Percentiles rank a stretch among this genome's conserved stretches.
Evolutionary conservation across 2,797 vertebrate species (phyloP).

Genomic region (Gadopsis bispinosus): DNA sequence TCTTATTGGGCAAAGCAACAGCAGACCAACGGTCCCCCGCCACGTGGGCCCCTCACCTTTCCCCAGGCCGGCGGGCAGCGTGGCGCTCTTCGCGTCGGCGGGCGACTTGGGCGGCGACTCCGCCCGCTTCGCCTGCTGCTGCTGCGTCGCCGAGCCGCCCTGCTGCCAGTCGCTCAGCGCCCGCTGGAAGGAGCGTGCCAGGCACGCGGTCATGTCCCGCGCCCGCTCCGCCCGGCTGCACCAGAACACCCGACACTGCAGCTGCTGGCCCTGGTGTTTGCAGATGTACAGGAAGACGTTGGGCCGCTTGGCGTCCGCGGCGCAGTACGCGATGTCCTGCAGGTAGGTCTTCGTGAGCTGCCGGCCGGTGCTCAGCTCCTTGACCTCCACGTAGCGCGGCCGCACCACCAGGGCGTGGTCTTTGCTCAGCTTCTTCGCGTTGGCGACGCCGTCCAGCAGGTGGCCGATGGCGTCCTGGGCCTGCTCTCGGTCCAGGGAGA

Average conservation of each 20-base stretch:
- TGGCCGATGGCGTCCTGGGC: slow-evolving; percentile 84
- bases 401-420: slow-evolving; percentile 88
- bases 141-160: slow-evolving; percentile 72
- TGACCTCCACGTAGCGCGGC: slow-evolving; percentile 87
- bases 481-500: slow-evolving; percentile 86
- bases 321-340: slow-evolving; percentile 88
- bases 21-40: too few relatives aligned
- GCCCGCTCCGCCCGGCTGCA: slow-evolving; percentile 86
- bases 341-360: slow-evolving; percentile 90
- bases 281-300: slow-evolving; percentile 90
- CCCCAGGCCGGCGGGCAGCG: slow-evolving; percentile 82
- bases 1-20: too few relatives aligned
- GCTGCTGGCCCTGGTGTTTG: slow-evolving; percentile 86
- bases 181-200: slow-evolving; percentile 85
- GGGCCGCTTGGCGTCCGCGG: slow-evolving; percentile 80
- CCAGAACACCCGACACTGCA: slow-evolving; percentile 89
- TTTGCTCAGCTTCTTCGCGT: slow-evolving; percentile 81
- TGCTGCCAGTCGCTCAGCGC: slow-evolving; percentile 86
- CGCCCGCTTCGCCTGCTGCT: slow-evolving; percentile 16
- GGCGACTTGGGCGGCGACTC: slow-evolving; percentile 71
- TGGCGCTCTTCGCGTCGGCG: slow-evolving; percentile 74
- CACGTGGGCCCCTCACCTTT: slow-evolving; percentile 73
- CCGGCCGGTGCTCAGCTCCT: slow-evolving; percentile 87
- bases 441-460: slow-evolving; percentile 75
- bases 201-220: slow-evolving; percentile 84